phyloP scores from a whole-genome alignment of 1,140 invertebrate species.

The Drosophila setifemur region DNA sequence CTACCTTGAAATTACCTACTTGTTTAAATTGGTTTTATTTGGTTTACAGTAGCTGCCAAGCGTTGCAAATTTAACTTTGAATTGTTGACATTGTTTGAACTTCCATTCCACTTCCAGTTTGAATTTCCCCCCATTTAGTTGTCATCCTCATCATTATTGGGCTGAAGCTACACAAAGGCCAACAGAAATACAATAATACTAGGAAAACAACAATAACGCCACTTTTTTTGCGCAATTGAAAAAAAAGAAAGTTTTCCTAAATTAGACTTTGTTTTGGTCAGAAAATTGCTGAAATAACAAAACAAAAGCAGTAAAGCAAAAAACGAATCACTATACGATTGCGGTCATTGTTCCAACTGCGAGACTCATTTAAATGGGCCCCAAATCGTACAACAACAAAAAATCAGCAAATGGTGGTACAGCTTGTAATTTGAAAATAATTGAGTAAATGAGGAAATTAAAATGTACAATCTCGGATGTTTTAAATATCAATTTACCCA shows the following conservation, averaged over 20 bases:
- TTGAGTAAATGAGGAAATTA: constrained; percentile 25
- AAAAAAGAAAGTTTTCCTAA: constrained; percentile 45
- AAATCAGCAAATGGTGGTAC: constrained; percentile 25
- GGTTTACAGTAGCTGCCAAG: constrained; percentile 34
- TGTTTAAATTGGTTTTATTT: constrained; percentile 46
- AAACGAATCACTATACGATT: constrained; percentile 17
- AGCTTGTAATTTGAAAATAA: constrained; percentile 45
- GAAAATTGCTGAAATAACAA: constrained; percentile 41
- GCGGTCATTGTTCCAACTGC: constrained; percentile 43
- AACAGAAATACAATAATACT: constrained; percentile 7
- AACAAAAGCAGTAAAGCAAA: constrained; percentile 9
- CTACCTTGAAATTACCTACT: constrained; percentile 43
- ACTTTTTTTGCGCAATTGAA: constrained; percentile 37
- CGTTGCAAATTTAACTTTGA: constrained; percentile 28
- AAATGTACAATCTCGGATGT: not conserved
- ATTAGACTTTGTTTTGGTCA: constrained; percentile 49
- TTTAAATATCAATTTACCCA: too few relatives aligned
- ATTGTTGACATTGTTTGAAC: constrained; percentile 35
- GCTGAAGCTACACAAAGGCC: constrained; percentile 25
- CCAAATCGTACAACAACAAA: constrained; percentile 12
- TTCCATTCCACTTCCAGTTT: not conserved
- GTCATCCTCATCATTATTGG: constrained; percentile 40
- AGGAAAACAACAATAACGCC: constrained; percentile 30
- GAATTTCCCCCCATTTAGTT: constrained; percentile 33
- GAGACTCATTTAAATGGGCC: constrained; percentile 25